Base-by-base conservation (phyloP, 1,140 invertebrate species). In the Scaptodrosophila lebanonensis region DNA sequence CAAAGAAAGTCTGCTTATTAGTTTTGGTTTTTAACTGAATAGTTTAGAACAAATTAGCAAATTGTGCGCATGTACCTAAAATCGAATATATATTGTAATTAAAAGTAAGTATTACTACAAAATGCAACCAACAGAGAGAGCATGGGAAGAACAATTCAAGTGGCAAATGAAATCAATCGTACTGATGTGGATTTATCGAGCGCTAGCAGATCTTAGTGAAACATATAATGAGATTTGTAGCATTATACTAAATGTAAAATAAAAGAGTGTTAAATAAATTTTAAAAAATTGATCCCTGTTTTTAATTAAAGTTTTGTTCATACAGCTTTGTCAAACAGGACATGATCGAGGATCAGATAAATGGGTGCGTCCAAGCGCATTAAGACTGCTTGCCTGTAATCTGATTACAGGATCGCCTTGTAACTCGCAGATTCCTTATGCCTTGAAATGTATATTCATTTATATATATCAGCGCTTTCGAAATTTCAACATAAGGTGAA, bases 1-100 rank as follows among this genome's bases (percentile, higher is more conserved):
- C 47, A 54, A n/a, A n/a, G n/a, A 38, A 77, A 77, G 73, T 79
- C 75, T 82, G 68, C 72, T 59, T 68, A 42, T 65, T 66, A 47
- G 50, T 61, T 68, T 72, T n/a, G n/a, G n/a, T n/a, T n/a, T 62
- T 52, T 33, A 66, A 53, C 43, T 64, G 64, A 68, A 42, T 73
- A 53, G 30, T 36, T 51, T 52, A 50, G 30, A 39, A n/a, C 7
- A 53, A 54, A 53, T 50, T 73, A 77, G 62, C 52, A 51, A 73
- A 61, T 52, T 53, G 63, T 73, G 56, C 75, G 60, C 65, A 57
- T 59, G 73, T 73, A 82, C 73, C 75, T 75, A 56, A 76, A 51
- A 8, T 25, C 22, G 8, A 27, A 49, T 53, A 18, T 39, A 58
- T 51, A 35, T 72, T 79, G 51, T 65, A 65, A 61, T 48, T 48